A percentile compares a stretch with the other conserved stretches of the same genome.
Conservation (phyloP, 2,888 invertebrate genomes). For the Coenonympha arcania region DNA sequence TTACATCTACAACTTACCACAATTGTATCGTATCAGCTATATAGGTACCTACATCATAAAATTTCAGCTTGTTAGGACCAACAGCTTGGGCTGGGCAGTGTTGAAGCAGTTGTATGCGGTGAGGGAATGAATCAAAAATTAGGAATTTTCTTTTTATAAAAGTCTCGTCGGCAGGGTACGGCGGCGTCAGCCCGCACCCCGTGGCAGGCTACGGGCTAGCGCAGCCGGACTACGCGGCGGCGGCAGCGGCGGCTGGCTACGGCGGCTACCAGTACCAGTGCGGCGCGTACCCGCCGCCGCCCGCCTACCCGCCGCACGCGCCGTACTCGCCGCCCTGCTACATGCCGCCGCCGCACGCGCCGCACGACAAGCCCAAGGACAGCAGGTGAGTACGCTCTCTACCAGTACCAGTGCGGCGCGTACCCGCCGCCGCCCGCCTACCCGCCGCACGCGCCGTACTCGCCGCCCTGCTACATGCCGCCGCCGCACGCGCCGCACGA, state of each 20-base stretch:
- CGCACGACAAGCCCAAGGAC: conserved; percentile 85
- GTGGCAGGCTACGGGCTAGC: conserved; percentile 83
- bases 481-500: too few species aligned
- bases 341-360: conserved; percentile 90
- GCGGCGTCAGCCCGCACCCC: conserved; percentile 88
- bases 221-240: conserved; percentile 86
- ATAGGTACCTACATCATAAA: too few species aligned
- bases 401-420: background rate
- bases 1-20: too few species aligned
- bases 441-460: too few species aligned
- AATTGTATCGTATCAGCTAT: too few species aligned
- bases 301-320: conserved; percentile 78
- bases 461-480: too few species aligned
- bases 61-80: too few species aligned
- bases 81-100: too few species aligned
- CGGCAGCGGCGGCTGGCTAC: conserved; percentile 79
- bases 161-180: conserved; percentile 78
- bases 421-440: too few species aligned
- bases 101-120: too few species aligned
- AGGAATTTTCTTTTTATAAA: too few species aligned
- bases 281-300: conserved; percentile 76
- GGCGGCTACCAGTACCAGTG: conserved; percentile 75
- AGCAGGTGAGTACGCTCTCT: conserved; percentile 75
- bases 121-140: background rate
- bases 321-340: conserved; percentile 88